Base-by-base conservation (phyloP, 2,113 vertebrate genomes). In the Mus musculus region DNA sequence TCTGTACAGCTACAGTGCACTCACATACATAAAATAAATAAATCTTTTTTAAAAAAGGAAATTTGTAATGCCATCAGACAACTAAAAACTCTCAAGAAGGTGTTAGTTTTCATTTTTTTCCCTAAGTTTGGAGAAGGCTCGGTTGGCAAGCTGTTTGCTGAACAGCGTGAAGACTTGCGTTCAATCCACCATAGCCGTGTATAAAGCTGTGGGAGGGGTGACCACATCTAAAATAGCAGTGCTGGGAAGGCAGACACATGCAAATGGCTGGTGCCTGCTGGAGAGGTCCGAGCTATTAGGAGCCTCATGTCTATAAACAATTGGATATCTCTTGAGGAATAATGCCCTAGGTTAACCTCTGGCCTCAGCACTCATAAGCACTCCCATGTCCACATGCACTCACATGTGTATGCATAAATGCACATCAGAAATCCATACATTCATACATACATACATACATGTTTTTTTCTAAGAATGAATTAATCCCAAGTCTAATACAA, bases 31-130 rank as follows among this genome's bases (percentile, higher is more conserved):
- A 49, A 49, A 49, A 49, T 49, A 49, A 49, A 49, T 49, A 49
- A 49, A 49, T 6, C 49, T 49, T 49, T 6, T 6, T 6, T 6
- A 49, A 49, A 49, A 49, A 49, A 49, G 49, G 49, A 92, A 96
- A 77, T 95, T 88, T 90, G 49, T 89, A 28, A n/a, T 94, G 33
- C 80, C 90, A 3, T 56, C 39, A 46, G 26, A 85, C 5, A 93
- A 46, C 90, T 49, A 84, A 95, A 92, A 88, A n/a, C 12, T 90
- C 33, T 95, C 76, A 77, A 90, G 80, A 72, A 10, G 7, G 46
- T 52, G 52, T 71, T 36, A 24, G 28, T 11, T 42, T 82, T 61
- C 2, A 6, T 20, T 73, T 2, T 22, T 49, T 52, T 49, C n/a
- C 3, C 84, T 49, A 42, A 28, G 9, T 17, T 33, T 5, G 28